These are phyloP conservation scores for Orchestia grillus DNA, from an alignment of 1,140 invertebrate genomes.

Conservation along the genomic window DNA sequence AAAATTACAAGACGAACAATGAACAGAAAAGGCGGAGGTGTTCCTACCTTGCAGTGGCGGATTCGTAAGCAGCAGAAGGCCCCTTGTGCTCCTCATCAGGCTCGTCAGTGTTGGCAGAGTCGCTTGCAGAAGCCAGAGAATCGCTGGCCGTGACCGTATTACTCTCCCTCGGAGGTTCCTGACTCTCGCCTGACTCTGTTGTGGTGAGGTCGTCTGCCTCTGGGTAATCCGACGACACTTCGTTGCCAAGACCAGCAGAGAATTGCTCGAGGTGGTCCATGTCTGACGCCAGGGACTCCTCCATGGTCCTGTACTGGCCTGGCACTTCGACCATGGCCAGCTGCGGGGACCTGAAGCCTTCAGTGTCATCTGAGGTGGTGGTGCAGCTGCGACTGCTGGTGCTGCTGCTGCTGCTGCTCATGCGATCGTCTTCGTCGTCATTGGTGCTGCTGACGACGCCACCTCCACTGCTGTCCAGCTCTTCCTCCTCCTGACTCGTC, in stretches of 20 bases:
- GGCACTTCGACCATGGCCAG: background rate
- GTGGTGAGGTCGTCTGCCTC: background rate
- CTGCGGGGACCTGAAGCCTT: slow-evolving; percentile 18
- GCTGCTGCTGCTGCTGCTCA: slow-evolving; percentile 33
- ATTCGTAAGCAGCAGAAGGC: background rate
- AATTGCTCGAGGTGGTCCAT: background rate
- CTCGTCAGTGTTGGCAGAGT: background rate
- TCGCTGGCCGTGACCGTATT: background rate
- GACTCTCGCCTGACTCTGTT: background rate
- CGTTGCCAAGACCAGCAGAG: background rate
- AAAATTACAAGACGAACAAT: background rate
- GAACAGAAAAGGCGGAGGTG: background rate
- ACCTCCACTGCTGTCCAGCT: background rate
- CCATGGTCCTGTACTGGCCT: slow-evolving; percentile 1
- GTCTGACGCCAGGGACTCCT: background rate
- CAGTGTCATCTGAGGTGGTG: slow-evolving; percentile 39
- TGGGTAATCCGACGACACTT: background rate
- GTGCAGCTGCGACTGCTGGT: slow-evolving; percentile 51
- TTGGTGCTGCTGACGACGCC: background rate
- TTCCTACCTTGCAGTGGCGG: background rate
- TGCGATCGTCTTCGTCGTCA: slow-evolving; percentile 15
- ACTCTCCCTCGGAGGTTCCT: background rate
- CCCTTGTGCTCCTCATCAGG: background rate
- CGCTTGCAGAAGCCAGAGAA: background rate
- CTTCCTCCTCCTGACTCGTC: slow-evolving; percentile 42